A percentile compares a stretch with the other conserved stretches of the same genome.
These are phyloP conservation scores for Spinibarbus caldwelli DNA, from an alignment of 2,797 vertebrate genomes.

Conservation along the genomic window DNA sequence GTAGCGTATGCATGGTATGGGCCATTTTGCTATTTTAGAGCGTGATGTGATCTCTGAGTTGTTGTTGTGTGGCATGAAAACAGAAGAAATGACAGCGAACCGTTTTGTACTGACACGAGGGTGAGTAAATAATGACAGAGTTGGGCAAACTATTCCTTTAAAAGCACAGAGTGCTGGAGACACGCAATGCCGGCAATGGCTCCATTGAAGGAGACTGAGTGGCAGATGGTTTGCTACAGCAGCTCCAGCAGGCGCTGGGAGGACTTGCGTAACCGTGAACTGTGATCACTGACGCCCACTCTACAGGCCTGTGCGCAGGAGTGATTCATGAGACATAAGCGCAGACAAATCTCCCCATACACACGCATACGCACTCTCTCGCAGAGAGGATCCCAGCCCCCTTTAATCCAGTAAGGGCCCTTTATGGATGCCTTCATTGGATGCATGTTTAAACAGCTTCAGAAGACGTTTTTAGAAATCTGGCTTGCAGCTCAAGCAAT, in stretches of 20 bases:
- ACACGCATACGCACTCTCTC: background rate
- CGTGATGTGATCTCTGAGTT: background rate
- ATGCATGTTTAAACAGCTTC: background rate
- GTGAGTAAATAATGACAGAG: slow-evolving; percentile 25
- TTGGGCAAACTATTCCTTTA: background rate
- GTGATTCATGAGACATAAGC: slow-evolving; percentile 70
- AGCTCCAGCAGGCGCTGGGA: slow-evolving; percentile 70
- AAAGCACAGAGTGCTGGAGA: background rate
- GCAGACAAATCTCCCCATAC: slow-evolving; percentile 38
- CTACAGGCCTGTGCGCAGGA: slow-evolving; percentile 67
- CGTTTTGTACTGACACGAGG: background rate
- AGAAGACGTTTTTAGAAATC: slow-evolving; percentile 8
- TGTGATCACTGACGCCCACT: slow-evolving; percentile 74
- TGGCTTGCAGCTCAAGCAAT: slow-evolving; percentile 10
- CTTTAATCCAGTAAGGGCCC: slow-evolving; percentile 19
- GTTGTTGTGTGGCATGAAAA: background rate
- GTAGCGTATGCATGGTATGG: background rate
- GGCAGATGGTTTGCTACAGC: slow-evolving; percentile 78
- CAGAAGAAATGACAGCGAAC: background rate
- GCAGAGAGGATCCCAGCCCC: slow-evolving; percentile 5
- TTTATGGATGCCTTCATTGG: slow-evolving; percentile 25
- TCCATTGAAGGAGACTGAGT: slow-evolving; percentile 63
- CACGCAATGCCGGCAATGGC: slow-evolving; percentile 34
- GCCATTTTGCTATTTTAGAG: background rate
- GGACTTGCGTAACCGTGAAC: slow-evolving; percentile 72